Base-by-base conservation (phyloP, 2,113 vertebrate genomes). In the Sporophila hypoxantha region DNA sequence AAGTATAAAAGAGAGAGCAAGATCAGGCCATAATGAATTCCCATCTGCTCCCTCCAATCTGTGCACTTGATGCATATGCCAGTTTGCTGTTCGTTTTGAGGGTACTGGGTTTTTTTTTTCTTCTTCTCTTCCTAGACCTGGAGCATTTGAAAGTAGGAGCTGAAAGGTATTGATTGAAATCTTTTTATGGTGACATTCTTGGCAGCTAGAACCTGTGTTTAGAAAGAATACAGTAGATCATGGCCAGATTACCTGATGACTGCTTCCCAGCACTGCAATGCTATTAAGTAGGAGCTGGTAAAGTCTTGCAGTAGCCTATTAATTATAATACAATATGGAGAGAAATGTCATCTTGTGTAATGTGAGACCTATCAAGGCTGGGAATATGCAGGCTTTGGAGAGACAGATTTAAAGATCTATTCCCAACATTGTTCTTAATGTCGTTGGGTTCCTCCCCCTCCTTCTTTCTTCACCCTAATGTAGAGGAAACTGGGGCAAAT, bases 11-110 rank as follows among this genome's bases (percentile, higher is more conserved):
- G 80, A 80, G 75, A 80, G 85, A 90, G 92, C 70, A 94, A 91
- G 91, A 95, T 90, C 67, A 67, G 76, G 76, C 84, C 88, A 74
- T 90, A 87, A 92, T 94, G 94, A 93, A 55, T 92, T 92, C 90
- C 95, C 95, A 94, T 95, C 93, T 95, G 95, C 95, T 90, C 88
- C 5, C 75, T 92, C 85, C 91, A 94, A 89, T 95, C 94, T 95
- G 93, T 67, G 14, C 87, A 55, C 70, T 91, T 4, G 16, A 88
- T 90, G 81, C 86, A 74, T 79, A 65, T 93, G 81, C 88, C 91
- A 85, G 80, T 94, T 94, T 94, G 92, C 69, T 92, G 92, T 93
- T 94, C 92, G 81, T 85, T 93, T 91, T 49, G 73, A 94, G 91
- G 91, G 59, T 94, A 77, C 87, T 91, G 46, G 56, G 1, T 14